Evolutionary conservation across 2,797 vertebrate genomes (phyloP), one percentile per base, ranked within the genome.

Genomic region (Ctenopoma multispine): DNA sequence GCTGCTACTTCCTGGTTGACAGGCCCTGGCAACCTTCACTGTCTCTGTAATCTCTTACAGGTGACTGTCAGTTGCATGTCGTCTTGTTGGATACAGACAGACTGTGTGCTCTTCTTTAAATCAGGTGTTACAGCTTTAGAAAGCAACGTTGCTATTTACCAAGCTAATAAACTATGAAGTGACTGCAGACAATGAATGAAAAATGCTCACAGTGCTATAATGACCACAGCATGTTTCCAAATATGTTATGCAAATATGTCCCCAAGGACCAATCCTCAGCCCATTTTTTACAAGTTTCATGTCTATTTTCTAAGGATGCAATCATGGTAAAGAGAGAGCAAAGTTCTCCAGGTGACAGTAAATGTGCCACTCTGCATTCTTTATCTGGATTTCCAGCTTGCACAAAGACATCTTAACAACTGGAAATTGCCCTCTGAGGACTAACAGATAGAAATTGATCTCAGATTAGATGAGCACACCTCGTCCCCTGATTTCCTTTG

Each of bases 1-100:
- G 93, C 94, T 94, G 93, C 88, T 90, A 84, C 87, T 96, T 96
- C 93, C 94, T 95, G 92, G 93, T 90, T 91, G 81, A 88, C 83
- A 87, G 76, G 87, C 83, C 80, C 63, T 86, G 81, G 93, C 93
- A 91, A 90, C 89, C 93, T 80, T 64, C 80, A 68, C 89, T 89
- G 76, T 86, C 88, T 85, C 61, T 80, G 74, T 95, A 94, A 95
- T 95, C 82, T 87, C 79, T 92, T 89, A 86, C 93, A 94, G 92
- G 94, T 94, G 92, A 92, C 85, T 82, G 83, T 88, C 85, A 84
- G 82, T 79, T 59, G 69, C 83, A 75, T 77, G 79, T 82, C 84
- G 78, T 65, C 75, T 66, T 59, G 2, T 63, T 59, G 59, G 53
- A 60, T 24, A 63, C 54, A 47, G 58, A 46, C 80, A 62, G 54